These are phyloP conservation scores for Mormyrus proboscirostris DNA, from an alignment of 2,797 vertebrate genomes.

Conservation along the genomic window DNA sequence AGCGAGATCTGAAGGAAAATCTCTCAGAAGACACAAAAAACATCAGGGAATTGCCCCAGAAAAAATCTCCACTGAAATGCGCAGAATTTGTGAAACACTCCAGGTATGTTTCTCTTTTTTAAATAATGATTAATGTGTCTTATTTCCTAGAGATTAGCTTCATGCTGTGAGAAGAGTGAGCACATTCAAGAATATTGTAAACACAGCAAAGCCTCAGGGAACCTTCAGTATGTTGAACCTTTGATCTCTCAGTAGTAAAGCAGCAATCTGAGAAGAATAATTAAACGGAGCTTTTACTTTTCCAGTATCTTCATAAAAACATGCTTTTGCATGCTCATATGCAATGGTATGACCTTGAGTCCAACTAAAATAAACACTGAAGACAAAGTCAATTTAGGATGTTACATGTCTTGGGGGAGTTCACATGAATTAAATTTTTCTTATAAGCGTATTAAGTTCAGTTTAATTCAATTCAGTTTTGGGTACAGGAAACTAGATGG, in stretches of 20 bases:
- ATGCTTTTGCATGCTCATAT: background rate
- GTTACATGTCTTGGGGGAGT: background rate
- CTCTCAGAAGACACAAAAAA: constrained; percentile 38
- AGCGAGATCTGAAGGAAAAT: constrained; percentile 80
- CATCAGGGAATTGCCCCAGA: constrained; percentile 47
- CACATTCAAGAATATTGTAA: constrained; percentile 29
- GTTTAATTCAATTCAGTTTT: background rate
- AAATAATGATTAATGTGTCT: constrained; percentile 16
- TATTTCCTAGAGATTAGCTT: constrained; percentile 20
- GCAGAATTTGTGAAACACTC: constrained; percentile 37
- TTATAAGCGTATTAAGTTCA: background rate
- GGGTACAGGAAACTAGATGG: background rate
- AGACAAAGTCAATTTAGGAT: background rate
- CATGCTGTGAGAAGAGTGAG: constrained; percentile 19
- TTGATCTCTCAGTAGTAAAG: constrained; percentile 2
- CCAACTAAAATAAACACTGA: background rate
- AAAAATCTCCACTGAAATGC: constrained; percentile 41
- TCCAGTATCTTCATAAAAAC: background rate
- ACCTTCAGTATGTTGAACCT: background rate
- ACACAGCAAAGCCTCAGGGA: constrained; percentile 15
- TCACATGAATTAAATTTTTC: background rate
- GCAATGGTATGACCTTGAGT: background rate
- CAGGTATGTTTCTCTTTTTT: constrained; percentile 57
- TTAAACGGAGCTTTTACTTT: background rate
- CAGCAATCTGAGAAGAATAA: background rate